Base-by-base conservation (phyloP, 2,113 vertebrate genomes). In the Leptobrachium ailaonicum region DNA sequence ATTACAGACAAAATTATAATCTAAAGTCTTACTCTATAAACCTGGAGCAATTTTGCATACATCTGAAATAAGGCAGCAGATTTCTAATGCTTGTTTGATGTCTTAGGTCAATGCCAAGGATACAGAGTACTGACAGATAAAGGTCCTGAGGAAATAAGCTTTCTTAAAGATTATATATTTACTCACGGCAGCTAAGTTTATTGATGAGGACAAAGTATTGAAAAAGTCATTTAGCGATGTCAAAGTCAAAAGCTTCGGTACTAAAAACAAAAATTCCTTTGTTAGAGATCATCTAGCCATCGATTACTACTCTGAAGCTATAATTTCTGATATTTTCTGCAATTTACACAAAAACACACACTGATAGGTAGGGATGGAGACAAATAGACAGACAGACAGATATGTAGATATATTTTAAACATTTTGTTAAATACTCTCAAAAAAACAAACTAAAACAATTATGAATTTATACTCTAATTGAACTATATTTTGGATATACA, bases 91-190 rank as follows among this genome's bases (percentile, higher is more conserved):
- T 68, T 68, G 64, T 42, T 75, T 81, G 79, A 81, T 81, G 79
- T 81, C 66, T 81, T 81, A 81, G 79, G 79, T 81, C 79, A 69
- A 56, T 45, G 66, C 79, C 77, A 75, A 81, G 72, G 79, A 81
- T 75, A 75, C 66, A 47, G 72, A 69, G 75, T 75, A 68, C 72
- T 58, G 69, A 81, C 42, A 45, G 64, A 75, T 63, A 77, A 70
- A 69, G 41, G 41, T 77, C 53, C 76, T 40, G 14, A 70, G 76
- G 76, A 71, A 70, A 77, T 77, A 78, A 78, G 54, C 50, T 71
- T 70, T 56, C 47, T 41, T 67, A 8, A 44, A 76, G 47, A 76
- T 67, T 76, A 76, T 76, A 76, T 67, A 76, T 64, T 62, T 78
- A 71, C 50, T 58, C 54, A 8, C 13, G 60, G 68, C 13, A 71